Percentiles rank a stretch among this genome's conserved stretches.
phyloP scores from a whole-genome alignment of 2,113 vertebrate genomes.

The Bos indicus region DNA sequence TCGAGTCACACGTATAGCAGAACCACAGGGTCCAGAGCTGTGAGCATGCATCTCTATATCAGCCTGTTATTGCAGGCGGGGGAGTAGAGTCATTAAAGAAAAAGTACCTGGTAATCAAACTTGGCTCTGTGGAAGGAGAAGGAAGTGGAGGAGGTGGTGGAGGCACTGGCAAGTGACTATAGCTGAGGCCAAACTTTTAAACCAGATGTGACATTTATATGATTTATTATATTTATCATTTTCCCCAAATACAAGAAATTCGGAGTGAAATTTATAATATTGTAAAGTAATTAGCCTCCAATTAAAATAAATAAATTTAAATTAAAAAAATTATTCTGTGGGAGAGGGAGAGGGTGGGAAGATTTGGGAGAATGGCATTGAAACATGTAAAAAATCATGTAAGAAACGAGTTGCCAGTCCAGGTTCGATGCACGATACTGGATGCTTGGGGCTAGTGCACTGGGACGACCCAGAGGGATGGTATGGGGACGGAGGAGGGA shows the following conservation, averaged over 20 bases:
- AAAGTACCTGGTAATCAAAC: neutral
- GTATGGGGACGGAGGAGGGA: too few species aligned
- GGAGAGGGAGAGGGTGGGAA: too few species aligned
- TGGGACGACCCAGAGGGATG: too few species aligned
- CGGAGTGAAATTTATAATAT: neutral
- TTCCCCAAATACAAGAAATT: neutral
- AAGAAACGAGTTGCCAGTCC: too few species aligned
- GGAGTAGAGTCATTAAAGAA: neutral
- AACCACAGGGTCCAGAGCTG: neutral
- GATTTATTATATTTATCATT: neutral
- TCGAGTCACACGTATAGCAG: neutral
- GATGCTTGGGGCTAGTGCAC: too few species aligned
- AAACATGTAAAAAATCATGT: too few species aligned
- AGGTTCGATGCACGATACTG: too few species aligned
- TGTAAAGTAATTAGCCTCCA: too few species aligned
- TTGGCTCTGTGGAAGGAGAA: neutral
- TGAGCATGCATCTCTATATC: neutral
- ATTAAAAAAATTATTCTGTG: neutral
- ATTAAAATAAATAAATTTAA: too few species aligned
- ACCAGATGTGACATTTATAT: neutral
- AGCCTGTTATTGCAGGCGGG: neutral
- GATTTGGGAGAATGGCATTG: too few species aligned
- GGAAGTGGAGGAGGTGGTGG: accelerated
- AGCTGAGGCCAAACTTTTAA: neutral
- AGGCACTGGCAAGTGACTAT: neutral